Evolutionary conservation across 1,140 invertebrate genomes (phyloP).

Genomic region (Lucilia cuprina): DNA sequence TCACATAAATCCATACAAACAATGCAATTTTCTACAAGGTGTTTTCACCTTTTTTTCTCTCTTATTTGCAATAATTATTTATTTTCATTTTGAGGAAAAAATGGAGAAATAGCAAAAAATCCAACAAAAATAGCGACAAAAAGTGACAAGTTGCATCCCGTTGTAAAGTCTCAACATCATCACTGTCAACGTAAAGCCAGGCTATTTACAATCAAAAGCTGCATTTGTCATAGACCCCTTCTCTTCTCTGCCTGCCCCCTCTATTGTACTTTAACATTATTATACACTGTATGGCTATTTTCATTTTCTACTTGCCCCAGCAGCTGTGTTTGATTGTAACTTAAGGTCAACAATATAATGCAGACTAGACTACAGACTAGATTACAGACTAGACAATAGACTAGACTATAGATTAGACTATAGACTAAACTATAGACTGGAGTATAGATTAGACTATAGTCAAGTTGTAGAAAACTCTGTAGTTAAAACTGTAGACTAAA

Average conservation of each 20-base stretch:
- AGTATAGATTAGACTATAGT: too few species aligned
- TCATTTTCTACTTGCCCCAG: not conserved
- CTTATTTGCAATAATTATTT: not conserved
- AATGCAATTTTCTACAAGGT: not conserved
- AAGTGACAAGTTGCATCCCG: conserved; percentile 19
- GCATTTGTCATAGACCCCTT: not conserved
- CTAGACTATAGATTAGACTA: too few species aligned
- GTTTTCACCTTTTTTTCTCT: not conserved
- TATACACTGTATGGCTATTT: not conserved
- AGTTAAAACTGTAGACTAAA: too few species aligned
- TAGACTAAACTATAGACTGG: too few species aligned
- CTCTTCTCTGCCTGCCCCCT: too few species aligned
- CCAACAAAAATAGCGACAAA: not conserved
- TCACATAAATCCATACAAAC: not conserved
- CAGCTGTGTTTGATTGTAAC: not conserved
- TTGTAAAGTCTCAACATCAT: conserved; percentile 16
- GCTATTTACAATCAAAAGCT: not conserved
- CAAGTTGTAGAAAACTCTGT: too few species aligned
- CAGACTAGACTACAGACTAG: too few species aligned
- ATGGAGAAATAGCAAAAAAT: too few species aligned
- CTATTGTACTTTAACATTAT: too few species aligned
- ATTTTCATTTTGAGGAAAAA: not conserved
- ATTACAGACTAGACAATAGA: too few species aligned
- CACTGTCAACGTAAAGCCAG: conserved; percentile 16
- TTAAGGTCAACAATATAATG: not conserved